phyloP scores from a whole-genome alignment of 2,797 vertebrate species.

The Notolepis coatsorum region DNA sequence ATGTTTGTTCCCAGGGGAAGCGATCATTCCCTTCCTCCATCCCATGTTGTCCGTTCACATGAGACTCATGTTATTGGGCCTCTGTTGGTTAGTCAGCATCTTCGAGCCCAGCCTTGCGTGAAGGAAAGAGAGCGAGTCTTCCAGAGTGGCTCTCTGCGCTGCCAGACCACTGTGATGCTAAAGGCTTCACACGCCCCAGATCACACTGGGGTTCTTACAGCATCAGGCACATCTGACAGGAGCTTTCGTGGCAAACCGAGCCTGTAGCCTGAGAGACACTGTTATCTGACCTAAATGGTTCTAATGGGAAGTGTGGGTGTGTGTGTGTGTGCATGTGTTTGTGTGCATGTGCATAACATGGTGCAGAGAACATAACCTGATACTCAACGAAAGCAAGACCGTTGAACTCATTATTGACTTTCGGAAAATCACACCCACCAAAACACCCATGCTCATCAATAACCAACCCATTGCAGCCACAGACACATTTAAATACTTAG shows the following conservation, averaged over 20 bases:
- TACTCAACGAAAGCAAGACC: too few species aligned
- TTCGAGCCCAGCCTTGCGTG: constrained; percentile 74
- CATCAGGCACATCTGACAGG: constrained; percentile 83
- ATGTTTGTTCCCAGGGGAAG: constrained; percentile 18
- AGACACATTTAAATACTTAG: too few species aligned
- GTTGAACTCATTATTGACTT: too few species aligned
- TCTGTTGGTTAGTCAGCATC: constrained; percentile 64
- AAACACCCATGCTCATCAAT: too few species aligned
- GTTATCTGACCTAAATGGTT: constrained; percentile 86
- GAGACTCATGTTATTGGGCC: constrained; percentile 67
- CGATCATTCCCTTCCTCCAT: constrained; percentile 43
- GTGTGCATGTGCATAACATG: background rate
- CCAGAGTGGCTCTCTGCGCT: constrained; percentile 65
- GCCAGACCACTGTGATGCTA: constrained; percentile 74
- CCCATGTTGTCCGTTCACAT: constrained; percentile 63
- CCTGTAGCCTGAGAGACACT: constrained; percentile 73
- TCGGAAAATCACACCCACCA: too few species aligned
- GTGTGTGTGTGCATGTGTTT: constrained; percentile 22
- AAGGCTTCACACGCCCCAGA: constrained; percentile 83
- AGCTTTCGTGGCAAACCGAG: constrained; percentile 80
- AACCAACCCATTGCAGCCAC: too few species aligned
- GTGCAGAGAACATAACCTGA: too few species aligned
- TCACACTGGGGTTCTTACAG: constrained; percentile 81
- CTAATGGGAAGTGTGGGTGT: constrained; percentile 70
- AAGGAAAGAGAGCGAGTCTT: constrained; percentile 68